These are phyloP conservation scores for Antrozous pallidus DNA, from an alignment of 2,797 vertebrate genomes.

Conservation along the genomic window DNA sequence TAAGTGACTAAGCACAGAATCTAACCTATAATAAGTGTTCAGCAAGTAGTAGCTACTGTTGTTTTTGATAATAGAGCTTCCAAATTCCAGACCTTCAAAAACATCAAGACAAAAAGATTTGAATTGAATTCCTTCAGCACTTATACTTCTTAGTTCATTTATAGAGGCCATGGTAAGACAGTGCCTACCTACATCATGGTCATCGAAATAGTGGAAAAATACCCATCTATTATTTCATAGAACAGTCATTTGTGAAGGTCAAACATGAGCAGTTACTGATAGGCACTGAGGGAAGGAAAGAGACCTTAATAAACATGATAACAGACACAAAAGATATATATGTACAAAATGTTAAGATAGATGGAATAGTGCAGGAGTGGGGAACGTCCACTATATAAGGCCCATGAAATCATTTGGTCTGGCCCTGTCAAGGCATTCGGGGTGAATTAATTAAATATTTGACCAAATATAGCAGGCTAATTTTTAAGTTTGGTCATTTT, in stretches of 20 bases:
- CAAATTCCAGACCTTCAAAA: slow-evolving; percentile 17
- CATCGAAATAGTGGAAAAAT: background rate
- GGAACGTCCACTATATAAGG: too few species aligned
- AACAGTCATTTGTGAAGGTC: background rate
- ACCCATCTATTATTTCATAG: background rate
- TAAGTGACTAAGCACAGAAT: background rate
- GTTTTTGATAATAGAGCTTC: background rate
- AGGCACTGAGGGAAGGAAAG: background rate
- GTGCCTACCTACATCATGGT: background rate
- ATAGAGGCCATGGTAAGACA: background rate
- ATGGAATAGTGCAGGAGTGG: background rate
- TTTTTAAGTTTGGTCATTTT: too few species aligned
- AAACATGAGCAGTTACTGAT: background rate
- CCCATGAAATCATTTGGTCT: too few species aligned
- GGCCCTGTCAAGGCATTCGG: too few species aligned
- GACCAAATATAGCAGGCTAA: too few species aligned
- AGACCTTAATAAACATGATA: background rate
- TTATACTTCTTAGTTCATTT: background rate
- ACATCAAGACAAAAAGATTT: background rate
- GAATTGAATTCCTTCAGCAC: background rate
- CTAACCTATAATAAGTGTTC: background rate
- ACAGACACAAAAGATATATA: background rate
- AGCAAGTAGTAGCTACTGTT: background rate
- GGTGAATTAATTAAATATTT: too few species aligned
- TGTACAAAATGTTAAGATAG: background rate